A percentile compares a stretch with the other conserved stretches of the same genome.
These are phyloP conservation scores for Xylota sylvarum DNA, from an alignment of 2,888 invertebrate genomes.

Conservation along the genomic window DNA sequence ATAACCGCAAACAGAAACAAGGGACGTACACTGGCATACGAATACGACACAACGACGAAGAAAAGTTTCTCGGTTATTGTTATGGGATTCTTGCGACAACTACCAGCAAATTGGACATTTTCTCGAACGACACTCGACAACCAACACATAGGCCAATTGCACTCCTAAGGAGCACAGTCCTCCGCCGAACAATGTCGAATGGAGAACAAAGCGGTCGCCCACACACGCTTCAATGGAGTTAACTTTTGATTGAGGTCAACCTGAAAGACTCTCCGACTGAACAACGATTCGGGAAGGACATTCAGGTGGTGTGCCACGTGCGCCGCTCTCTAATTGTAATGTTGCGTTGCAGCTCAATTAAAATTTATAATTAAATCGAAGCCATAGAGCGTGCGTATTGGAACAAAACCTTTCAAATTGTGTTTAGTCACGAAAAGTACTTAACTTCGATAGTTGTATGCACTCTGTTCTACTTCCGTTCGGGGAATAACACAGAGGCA, in stretches of 20 bases:
- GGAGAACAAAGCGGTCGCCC: constrained; percentile 52
- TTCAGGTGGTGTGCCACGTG: constrained; percentile 32
- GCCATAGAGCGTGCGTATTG: constrained; percentile 47
- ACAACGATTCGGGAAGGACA: constrained; percentile 26
- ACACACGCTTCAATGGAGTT: constrained; percentile 56
- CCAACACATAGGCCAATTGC: constrained; percentile 48
- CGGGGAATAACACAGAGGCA: constrained; percentile 36
- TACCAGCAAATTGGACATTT: constrained; percentile 73
- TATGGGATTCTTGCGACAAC: constrained; percentile 67
- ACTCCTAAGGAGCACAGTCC: constrained; percentile 3
- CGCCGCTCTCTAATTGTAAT: constrained; percentile 54
- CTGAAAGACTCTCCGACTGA: constrained; percentile 34
- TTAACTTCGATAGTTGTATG: constrained; percentile 31
- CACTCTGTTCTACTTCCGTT: constrained; percentile 68
- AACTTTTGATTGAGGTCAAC: constrained; percentile 70
- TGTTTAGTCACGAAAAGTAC: constrained; percentile 70
- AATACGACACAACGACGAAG: constrained; percentile 59
- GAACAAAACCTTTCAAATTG: constrained; percentile 44
- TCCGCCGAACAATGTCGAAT: constrained; percentile 39
- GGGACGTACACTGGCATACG: constrained; percentile 11
- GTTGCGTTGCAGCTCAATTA: constrained; percentile 62
- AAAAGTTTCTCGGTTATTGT: constrained; percentile 73
- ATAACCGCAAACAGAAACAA: constrained; percentile 75
- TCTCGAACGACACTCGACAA: constrained; percentile 52
- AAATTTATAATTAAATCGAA: constrained; percentile 70